phyloP scores from a whole-genome alignment of 2,888 invertebrate genomes.

The Acronicta alni region DNA sequence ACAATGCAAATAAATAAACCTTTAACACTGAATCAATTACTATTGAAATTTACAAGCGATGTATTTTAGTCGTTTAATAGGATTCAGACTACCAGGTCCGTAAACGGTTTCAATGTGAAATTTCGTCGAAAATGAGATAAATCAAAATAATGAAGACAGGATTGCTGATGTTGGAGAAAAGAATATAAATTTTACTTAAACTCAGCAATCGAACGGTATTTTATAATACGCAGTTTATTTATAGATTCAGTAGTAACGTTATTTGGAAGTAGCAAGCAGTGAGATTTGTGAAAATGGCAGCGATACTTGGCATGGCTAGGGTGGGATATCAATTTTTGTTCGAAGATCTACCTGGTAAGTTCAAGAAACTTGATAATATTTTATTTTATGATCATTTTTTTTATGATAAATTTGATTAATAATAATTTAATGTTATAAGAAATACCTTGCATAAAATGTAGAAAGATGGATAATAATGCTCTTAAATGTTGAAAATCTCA shows the following conservation, averaged over 20 bases:
- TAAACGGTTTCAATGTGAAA: constrained; percentile 8
- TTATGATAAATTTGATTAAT: too few relatives aligned
- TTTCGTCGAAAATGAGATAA: background rate
- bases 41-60: constrained; percentile 4
- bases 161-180: background rate
- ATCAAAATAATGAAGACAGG: constrained; percentile 8
- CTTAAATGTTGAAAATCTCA: too few relatives aligned
- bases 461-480: too few relatives aligned
- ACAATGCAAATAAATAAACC: constrained; percentile 47
- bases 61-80: constrained; percentile 28
- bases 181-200: background rate
- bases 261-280: background rate
- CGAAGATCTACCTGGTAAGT: constrained; percentile 77
- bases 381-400: too few relatives aligned
- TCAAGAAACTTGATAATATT: too few relatives aligned
- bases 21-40: constrained; percentile 30
- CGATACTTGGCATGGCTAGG: constrained; percentile 69
- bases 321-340: constrained; percentile 72
- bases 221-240: background rate
- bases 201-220: background rate
- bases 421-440: too few relatives aligned
- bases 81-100: constrained; percentile 4
- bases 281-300: constrained; percentile 70
- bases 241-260: constrained; percentile 3
- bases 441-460: too few relatives aligned